Base-by-base conservation (phyloP, 1,140 invertebrate species). In the Drosophila bocqueti region DNA sequence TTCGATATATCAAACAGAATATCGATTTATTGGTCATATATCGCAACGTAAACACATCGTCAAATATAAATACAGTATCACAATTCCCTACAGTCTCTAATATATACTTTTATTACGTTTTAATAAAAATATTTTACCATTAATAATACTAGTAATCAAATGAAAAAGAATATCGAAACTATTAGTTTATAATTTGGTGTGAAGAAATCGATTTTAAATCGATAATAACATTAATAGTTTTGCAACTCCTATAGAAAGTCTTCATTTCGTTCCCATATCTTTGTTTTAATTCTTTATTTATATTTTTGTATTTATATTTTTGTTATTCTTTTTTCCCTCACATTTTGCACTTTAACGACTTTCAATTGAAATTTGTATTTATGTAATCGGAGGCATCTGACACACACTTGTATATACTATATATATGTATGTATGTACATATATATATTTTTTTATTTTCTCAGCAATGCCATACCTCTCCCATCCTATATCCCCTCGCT, bases 301-400 rank as follows among this genome's bases (percentile, higher is more conserved):
- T 46, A 21, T 36, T 36, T 15, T 54, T 54, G 15, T 47, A 7
- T 63, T 62, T 34, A 45, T 40, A 24, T 60, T 45, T 18, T 43
- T 9, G n/a, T 60, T 34, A n/a, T 42, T 34, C 58, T 59, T 55
- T 52, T 47, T 31, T 68, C 68, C 75, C 52, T 66, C 66, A 49
- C 52, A 85, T 79, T 82, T 79, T 86, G 79, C 83, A 80, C 79
- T 86, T 86, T 83, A 86, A 86, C 76, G 83, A 86, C 79, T 86
- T 86, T 86, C 79, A 86, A 87, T 86, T 86, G 76, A 86, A 86
- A 71, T 87, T 82, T 50, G 66, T 68, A 86, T 87, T 87, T 86
- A 87, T 87, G 81, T 57, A 86, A 86, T 76, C 69, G 65, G 65
- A 52, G 59, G 60, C 72, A 76, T 67, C 50, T 63, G 34, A 73